Percentiles rank a stretch among this genome's conserved stretches.
Evolutionary conservation across 2,113 vertebrate species (phyloP).

Genomic region (Sorex araneus): DNA sequence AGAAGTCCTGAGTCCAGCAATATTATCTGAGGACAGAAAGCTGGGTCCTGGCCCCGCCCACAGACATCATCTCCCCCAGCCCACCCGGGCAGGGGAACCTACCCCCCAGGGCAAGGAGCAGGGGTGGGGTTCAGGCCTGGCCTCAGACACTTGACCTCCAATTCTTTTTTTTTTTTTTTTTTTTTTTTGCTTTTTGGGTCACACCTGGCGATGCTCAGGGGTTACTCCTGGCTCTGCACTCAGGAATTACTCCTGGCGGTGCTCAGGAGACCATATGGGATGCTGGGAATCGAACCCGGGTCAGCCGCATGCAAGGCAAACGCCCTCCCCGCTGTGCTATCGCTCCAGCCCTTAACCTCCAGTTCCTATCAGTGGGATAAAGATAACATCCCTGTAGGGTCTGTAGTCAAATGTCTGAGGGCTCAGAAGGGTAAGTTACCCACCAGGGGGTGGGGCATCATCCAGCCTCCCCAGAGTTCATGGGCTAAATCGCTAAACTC

Average conservation of each 20-base stretch:
- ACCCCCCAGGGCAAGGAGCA: background rate
- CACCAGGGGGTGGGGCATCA: background rate
- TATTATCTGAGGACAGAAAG: background rate
- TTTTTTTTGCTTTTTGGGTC: no score
- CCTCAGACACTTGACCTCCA: background rate
- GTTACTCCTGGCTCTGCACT: no score
- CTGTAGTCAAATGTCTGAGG: background rate
- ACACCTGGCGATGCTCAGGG: no score
- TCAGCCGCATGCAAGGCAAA: no score
- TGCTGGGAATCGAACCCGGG: no score
- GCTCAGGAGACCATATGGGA: no score
- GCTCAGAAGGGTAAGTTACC: background rate
- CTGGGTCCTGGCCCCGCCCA: background rate
- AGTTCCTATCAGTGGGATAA: background rate
- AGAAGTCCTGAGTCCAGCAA: background rate
- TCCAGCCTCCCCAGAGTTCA: background rate
- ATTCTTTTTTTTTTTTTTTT: no score
- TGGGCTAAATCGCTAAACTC: background rate
- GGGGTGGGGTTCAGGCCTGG: background rate
- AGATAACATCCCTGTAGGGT: background rate
- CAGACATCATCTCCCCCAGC: background rate
- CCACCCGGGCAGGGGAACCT: background rate
- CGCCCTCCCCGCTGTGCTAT: no score
- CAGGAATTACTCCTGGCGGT: no score
- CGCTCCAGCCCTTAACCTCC: no score